phyloP scores from a whole-genome alignment of 2,888 invertebrate species.

The Ormyrus rosae region DNA sequence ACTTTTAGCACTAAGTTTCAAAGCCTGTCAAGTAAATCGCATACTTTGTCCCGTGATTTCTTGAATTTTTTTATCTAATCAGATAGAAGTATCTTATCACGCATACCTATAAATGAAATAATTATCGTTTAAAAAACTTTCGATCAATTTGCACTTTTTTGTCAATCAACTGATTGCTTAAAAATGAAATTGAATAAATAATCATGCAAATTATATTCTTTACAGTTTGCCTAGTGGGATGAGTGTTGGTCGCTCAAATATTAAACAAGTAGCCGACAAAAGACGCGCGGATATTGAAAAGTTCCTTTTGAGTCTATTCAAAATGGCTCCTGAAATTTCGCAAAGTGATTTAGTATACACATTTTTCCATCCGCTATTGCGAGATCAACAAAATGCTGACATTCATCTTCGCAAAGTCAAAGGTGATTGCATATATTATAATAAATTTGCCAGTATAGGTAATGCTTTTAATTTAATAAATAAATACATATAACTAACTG shows the following conservation, averaged over 20 bases:
- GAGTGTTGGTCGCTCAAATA: slow-evolving; percentile 94
- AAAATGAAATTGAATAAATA: background rate
- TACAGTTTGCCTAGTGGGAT: slow-evolving; percentile 84
- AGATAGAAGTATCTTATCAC: slow-evolving; percentile 55
- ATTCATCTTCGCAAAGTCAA: slow-evolving; percentile 86
- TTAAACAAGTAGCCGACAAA: slow-evolving; percentile 95
- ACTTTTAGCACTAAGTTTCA: background rate
- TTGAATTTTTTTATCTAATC: slow-evolving; percentile 53
- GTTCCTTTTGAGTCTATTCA: slow-evolving; percentile 91
- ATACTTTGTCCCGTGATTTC: slow-evolving; percentile 21
- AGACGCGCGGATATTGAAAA: slow-evolving; percentile 92
- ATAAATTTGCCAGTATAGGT: background rate
- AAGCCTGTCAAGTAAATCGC: background rate
- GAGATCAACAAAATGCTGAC: slow-evolving; percentile 95
- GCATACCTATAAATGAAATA: slow-evolving; percentile 22
- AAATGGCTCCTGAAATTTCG: slow-evolving; percentile 93
- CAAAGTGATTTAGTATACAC: slow-evolving; percentile 98
- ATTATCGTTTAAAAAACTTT: background rate
- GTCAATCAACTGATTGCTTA: slow-evolving; percentile 1
- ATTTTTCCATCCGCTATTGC: slow-evolving; percentile 96
- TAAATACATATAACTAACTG: too few species aligned
- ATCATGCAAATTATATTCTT: background rate
- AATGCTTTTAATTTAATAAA: background rate
- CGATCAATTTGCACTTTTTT: background rate
- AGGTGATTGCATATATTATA: slow-evolving; percentile 77